Evolutionary conservation across 2,113 vertebrate species (phyloP).

Genomic region (Cololabis saira): DNA sequence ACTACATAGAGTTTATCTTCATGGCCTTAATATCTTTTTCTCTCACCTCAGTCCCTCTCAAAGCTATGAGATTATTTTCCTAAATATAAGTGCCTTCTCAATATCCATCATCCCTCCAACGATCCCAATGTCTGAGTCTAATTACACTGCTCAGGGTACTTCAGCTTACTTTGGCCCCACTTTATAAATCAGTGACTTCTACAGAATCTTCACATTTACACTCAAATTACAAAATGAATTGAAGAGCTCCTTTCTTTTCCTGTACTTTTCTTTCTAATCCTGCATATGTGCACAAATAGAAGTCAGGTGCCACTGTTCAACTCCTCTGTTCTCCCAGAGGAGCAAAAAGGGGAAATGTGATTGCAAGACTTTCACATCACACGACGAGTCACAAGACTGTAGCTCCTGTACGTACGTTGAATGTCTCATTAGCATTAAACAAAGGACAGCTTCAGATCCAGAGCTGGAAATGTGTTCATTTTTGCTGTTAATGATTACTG

Average conservation of each 20-base stretch:
- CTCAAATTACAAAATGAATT: too few species aligned
- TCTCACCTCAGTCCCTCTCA: neutral
- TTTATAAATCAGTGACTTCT: neutral
- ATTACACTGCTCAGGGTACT: slow-evolving; percentile 1
- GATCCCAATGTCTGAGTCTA: neutral
- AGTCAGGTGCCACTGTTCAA: too few species aligned
- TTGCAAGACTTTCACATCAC: neutral
- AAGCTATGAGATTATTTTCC: slow-evolving; percentile 4
- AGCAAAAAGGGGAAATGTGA: slow-evolving; percentile 15
- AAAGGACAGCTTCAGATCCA: slow-evolving; percentile 8
- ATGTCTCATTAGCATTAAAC: slow-evolving; percentile 8
- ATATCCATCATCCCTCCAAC: neutral
- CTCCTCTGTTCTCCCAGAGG: neutral
- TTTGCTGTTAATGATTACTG: neutral
- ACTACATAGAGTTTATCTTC: slow-evolving; percentile 16
- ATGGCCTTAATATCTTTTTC: slow-evolving; percentile 38
- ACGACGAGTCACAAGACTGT: slow-evolving; percentile 36
- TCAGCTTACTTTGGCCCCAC: neutral
- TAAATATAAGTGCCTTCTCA: slow-evolving; percentile 12
- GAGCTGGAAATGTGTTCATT: neutral
- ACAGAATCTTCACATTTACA: too few species aligned
- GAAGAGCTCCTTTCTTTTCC: neutral
- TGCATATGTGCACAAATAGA: neutral
- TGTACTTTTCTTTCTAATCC: neutral
- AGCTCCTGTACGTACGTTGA: slow-evolving; percentile 9